Conservation (phyloP, 2,888 invertebrate species). For the Lathronympha strigana region DNA sequence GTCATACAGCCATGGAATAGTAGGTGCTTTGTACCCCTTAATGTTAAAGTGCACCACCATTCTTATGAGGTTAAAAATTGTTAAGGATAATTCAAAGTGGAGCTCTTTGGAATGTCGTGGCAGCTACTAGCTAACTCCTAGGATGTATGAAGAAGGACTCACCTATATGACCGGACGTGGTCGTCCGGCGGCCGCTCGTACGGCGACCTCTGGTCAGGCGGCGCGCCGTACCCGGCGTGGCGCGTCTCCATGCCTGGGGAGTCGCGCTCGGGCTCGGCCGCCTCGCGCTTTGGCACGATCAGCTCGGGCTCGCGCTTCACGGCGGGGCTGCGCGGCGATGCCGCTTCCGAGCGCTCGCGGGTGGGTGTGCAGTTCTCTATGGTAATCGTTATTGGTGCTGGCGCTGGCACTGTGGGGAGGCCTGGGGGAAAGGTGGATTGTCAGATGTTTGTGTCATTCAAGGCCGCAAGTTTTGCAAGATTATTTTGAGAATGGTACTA, state of each 20-base stretch:
- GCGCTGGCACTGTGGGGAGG: slow-evolving; percentile 45
- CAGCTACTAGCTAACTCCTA: not conserved
- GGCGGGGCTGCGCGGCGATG: slow-evolving; percentile 72
- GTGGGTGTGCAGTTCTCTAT: slow-evolving; percentile 47
- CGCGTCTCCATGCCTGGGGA: slow-evolving; percentile 90
- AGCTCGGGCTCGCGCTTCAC: slow-evolving; percentile 82
- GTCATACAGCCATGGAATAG: too few relatives aligned
- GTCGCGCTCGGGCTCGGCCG: slow-evolving; percentile 87
- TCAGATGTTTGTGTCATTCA: too few relatives aligned
- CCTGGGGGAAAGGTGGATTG: not conserved
- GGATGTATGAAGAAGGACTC: slow-evolving; percentile 23
- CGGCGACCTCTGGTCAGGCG: slow-evolving; percentile 86
- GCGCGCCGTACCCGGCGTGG: slow-evolving; percentile 87
- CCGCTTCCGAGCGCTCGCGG: slow-evolving; percentile 47
- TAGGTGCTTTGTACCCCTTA: too few relatives aligned
- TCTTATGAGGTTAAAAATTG: too few relatives aligned
- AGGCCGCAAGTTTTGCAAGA: too few relatives aligned
- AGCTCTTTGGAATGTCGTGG: too few relatives aligned
- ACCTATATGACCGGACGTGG: slow-evolving; percentile 85
- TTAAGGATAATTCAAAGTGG: too few relatives aligned
- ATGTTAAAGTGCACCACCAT: too few relatives aligned
- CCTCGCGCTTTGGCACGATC: slow-evolving; percentile 88
- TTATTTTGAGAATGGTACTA: too few relatives aligned
- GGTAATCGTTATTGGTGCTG: slow-evolving; percentile 49
- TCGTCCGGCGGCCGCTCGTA: slow-evolving; percentile 88